Base-by-base conservation (phyloP, 2,113 vertebrate genomes). In the Oreocharis arfaki region DNA sequence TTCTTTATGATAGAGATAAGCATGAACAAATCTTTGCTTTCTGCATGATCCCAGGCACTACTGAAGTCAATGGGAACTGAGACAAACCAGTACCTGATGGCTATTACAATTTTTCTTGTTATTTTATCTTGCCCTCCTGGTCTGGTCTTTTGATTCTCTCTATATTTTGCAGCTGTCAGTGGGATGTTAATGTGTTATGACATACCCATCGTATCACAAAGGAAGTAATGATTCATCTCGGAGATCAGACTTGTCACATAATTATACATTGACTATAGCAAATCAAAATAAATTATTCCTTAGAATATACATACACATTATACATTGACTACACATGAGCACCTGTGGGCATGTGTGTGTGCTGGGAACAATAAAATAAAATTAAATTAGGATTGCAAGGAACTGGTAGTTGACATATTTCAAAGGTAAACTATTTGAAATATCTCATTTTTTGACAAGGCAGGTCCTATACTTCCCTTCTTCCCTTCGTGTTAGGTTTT, bases 381-480 rank as follows among this genome's bases (percentile, higher is more conserved):
- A 94, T 92, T 52, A 87, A 84, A 94, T 92, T 84, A 61, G 63
- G 96, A 91, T 88, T 70, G 42, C 55, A 60, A 60, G 60, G 63
- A 90, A 50, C 63, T 84, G 59, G 33, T 94, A 86, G 93, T 26
- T 87, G 88, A 97, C 93, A 79, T 87, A 94, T 95, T 98, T 98
- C 84, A 90, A 89, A 97, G 85, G 82, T 33, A 94, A 97, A 93
- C 46, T 80, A 93, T 84, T 93, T 90, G 83, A 97, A 97, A 87
- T 57, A 67, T 71, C 26, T 90, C 94, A n/a, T 70, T 94, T 90
- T 97, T 93, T 97, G 91, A 96, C 88, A 97, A 94, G 52, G 33
- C 39, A 76, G 56, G 77, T 74, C 60, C 80, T 49, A 17, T 27
- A 56, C 61, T 24, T 79, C 49, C 26, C 26, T 33, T 16, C 15